Evolutionary conservation across 2,797 vertebrate species (phyloP).

Genomic region (Sparidentex hasta): DNA sequence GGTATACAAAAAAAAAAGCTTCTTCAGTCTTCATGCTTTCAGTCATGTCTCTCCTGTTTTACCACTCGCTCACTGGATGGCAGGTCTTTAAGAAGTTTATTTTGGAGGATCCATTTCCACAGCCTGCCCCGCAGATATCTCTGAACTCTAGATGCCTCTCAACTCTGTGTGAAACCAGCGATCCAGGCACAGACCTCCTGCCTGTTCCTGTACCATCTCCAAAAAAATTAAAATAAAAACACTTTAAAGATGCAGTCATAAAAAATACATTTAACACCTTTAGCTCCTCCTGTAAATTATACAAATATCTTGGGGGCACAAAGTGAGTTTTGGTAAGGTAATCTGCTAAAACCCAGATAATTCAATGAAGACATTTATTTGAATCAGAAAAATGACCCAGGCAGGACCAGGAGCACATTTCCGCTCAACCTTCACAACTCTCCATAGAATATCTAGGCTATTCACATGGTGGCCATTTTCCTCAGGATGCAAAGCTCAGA

Average conservation of each 20-base stretch:
- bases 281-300: background rate
- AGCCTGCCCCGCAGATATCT: background rate
- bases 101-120: background rate
- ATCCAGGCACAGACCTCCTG: background rate
- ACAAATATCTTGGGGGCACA: background rate
- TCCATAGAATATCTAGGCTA: no score
- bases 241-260: no score
- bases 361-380: no score
- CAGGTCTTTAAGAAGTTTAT: no score
- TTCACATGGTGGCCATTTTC: no score
- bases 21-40: slow-evolving; percentile 27
- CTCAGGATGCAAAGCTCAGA: no score
- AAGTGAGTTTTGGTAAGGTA: background rate
- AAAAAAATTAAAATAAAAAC: background rate
- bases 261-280: background rate
- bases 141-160: slow-evolving; percentile 15
- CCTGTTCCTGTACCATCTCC: background rate
- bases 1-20: slow-evolving; percentile 49
- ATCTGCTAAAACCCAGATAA: no score
- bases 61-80: no score
- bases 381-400: no score
- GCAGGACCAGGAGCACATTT: no score
- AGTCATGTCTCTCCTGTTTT: background rate
- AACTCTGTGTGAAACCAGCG: background rate
- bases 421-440: no score